Evolutionary conservation across 2,888 invertebrate species (phyloP), one percentile per base, ranked within the genome.

Genomic region (Geophilus truncorum): DNA sequence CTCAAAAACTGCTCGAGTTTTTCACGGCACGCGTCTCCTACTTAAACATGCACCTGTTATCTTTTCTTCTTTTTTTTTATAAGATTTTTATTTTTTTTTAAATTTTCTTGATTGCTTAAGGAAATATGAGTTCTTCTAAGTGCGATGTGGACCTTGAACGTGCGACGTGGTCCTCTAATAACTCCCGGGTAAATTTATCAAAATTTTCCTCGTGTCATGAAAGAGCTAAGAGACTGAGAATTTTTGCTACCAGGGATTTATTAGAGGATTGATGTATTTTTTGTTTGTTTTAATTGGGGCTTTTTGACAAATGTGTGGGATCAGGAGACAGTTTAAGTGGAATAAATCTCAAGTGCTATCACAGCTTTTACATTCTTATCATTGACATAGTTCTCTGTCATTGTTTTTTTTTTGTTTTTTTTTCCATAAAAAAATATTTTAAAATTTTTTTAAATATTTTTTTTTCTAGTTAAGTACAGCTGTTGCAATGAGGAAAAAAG

Each of bases 1-100:
- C 70, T 70, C 70, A 28, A 70, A 70, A 70, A 70, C 70, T 70
- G 70, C 70, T 70, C 70, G 70, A 70, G 70, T 70, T 70, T 70
- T 70, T 25, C 70, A 70, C 70, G 70, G 70, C 70, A 70, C 70
- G 70, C 70, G 70, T 70, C 70, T 23, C 23, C 70, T 70, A 70
- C 5, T 28, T 25, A 70, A 70, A 70, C 12, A 28, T 70, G 28
- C 70, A 70, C 70, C 51, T 51, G 51, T 51, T 51, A 51, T 0
- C 15, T 5, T 51, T 51, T 51, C 18, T 51, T 18, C 7, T 15
- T 3, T n/a, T 7, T 40, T 12, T 5, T 15, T 36, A 36, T 36
- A 36, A 0, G 36, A 36, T 36, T 1, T 36, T 12, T 34, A 36
- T 40, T 40, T 40, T 12, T 40, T 40, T 40, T 12, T 9, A 9